Evolutionary conservation across 2,113 vertebrate species (phyloP).

Genomic region (Pampusana beccarii): DNA sequence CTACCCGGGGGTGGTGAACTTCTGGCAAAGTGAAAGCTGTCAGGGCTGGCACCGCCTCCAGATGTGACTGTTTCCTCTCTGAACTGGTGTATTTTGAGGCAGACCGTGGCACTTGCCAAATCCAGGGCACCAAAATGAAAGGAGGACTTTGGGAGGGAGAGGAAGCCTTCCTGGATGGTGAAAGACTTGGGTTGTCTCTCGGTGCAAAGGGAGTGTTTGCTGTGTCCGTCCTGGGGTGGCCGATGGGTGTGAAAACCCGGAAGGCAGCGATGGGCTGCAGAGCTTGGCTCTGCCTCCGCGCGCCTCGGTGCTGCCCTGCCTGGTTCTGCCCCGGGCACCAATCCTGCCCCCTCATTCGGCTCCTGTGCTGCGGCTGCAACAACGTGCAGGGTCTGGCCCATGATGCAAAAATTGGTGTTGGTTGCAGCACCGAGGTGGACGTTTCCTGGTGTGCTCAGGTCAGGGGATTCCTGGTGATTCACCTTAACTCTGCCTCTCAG

Average conservation of each 20-base stretch:
- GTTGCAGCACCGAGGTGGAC: neutral
- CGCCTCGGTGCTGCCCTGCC: neutral
- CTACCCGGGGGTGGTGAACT: neutral
- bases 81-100: neutral
- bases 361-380: neutral
- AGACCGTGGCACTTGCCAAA: neutral
- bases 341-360: neutral
- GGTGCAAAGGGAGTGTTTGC: neutral
- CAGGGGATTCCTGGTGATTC: neutral
- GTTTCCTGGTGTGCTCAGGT: neutral
- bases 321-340: fast-evolving
- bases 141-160: slow-evolving; percentile 7
- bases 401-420: neutral
- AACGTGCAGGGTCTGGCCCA: neutral
- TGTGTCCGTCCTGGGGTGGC: neutral
- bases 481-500: neutral
- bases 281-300: neutral
- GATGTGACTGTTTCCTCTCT: slow-evolving; percentile 8
- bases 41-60: slow-evolving; percentile 22
- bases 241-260: neutral
- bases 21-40: slow-evolving; percentile 6
- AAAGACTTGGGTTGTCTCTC: neutral
- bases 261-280: neutral
- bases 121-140: neutral
- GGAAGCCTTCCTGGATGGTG: neutral